Base-by-base conservation (phyloP, 1,140 invertebrate genomes). In the Palaemon carinicauda region DNA sequence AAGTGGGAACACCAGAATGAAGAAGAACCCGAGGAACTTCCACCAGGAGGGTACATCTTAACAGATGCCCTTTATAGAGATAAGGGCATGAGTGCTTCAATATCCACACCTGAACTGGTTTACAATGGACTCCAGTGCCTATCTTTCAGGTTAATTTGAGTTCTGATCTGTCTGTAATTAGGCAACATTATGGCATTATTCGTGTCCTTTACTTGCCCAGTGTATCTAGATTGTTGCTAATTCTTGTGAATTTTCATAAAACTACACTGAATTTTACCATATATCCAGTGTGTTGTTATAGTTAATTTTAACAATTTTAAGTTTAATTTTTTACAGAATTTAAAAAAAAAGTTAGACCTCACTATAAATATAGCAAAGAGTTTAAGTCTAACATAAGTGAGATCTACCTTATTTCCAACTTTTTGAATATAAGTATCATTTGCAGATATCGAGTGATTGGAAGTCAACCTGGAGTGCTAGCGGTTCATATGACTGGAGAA, bases 11-110 rank as follows among this genome's bases (percentile, higher is more conserved):
- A 79, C 17, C 52, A 86, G 24, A 27, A 54, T 51, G 15, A n/a
- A 17, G 84, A 74, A 24, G 84, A 86, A 19, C 50, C 52, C 24
- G 80, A 21, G 50, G 84, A 86, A 50, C 41, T 86, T 4, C 84
- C 84, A 10, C 50, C 50, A 1, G 84, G 84, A 2, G 77, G 54
- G 3, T 80, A 86, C 78, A 29, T 86, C 27, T 21, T 86, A n/a
- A 50, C 41, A 1, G 65, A 86, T 74, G 60, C 77, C 12, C 4
- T 4, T 21, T 60, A 69, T 17, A 33, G 33, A 14, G 17, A 7
- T 21, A 10, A 1, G 9, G 65, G 50, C 12, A 14, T 74, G 21
- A 54, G n/a, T 33, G 77, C 84, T 24, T 17, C 74, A n/a, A 74
- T 86, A n/a, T 21, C 29, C 33, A 86, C 84, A 14, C 84, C 84